Percentiles rank a stretch among this genome's conserved stretches.
These are phyloP conservation scores for Macrotis lagotis DNA, from an alignment of 2,113 vertebrate species.

Conservation along the genomic window DNA sequence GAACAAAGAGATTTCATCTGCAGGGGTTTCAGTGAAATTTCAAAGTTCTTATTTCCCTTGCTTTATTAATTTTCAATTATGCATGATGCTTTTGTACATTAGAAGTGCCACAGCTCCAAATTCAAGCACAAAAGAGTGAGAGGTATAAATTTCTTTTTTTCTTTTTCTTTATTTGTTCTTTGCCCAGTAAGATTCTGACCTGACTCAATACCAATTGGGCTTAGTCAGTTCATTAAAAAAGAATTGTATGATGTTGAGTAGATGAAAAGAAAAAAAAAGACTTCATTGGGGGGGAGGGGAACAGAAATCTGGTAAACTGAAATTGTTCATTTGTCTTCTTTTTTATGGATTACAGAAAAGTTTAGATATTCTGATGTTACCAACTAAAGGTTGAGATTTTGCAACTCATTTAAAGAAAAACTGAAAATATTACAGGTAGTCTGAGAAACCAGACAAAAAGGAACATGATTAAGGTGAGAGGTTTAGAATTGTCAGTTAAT, in stretches of 20 bases:
- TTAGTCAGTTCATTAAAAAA: slow-evolving; percentile 62
- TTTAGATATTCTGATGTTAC: slow-evolving; percentile 5
- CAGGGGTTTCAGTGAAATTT: slow-evolving; percentile 38
- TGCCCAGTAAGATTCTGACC: slow-evolving; percentile 42
- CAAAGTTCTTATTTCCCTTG: slow-evolving; percentile 16
- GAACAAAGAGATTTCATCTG: neutral
- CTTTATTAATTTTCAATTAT: slow-evolving; percentile 51
- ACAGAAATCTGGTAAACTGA: neutral
- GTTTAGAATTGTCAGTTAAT: neutral
- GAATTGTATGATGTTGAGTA: neutral
- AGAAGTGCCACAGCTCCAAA: slow-evolving; percentile 26
- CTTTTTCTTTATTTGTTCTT: neutral
- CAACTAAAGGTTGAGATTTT: slow-evolving; percentile 37
- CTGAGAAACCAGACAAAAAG: neutral
- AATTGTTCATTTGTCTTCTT: neutral
- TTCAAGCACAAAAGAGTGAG: slow-evolving; percentile 45
- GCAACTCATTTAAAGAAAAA: slow-evolving; percentile 6
- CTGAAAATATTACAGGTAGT: slow-evolving; percentile 35
- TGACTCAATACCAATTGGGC: slow-evolving; percentile 55
- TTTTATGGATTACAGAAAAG: slow-evolving; percentile 48
- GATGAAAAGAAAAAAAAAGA: slow-evolving; percentile 18
- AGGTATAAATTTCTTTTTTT: neutral
- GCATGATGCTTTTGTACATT: slow-evolving; percentile 9
- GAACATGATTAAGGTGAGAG: neutral
- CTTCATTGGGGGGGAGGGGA: neutral